Base-by-base conservation (phyloP, 2,797 vertebrate genomes). In the Sebastes trivittatus region DNA sequence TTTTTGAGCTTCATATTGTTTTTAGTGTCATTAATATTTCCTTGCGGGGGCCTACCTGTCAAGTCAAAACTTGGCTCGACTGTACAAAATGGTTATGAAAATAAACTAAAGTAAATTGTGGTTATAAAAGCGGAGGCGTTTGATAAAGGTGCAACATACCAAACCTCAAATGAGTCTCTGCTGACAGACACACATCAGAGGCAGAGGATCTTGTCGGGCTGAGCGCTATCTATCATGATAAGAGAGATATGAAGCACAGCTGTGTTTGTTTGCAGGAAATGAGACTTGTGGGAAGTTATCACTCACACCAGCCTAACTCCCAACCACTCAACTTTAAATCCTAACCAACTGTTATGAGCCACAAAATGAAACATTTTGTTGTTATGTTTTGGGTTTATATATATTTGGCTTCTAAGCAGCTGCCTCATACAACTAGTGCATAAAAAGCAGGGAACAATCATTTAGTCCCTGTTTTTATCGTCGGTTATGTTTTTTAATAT, bases 201-300 rank as follows among this genome's bases (percentile, higher is more conserved):
- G 32, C 34, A 55, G 68, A 64, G 64, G 61, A 68, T 86, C 55
- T 55, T 38, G 6, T 25, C 38, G 22, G 58, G 22, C 63, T 72
- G 55, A 58, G 34, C 64, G 61, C 32, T 68, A 82, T 90, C 61
- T 62, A 14, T 84, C 71, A 75, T 75, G 76, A 93, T 83, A 86
- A 73, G 61, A 83, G 20, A 72, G 75, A 80, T 73, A 71, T 38
- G 62, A 71, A 69, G 30, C 84, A 77, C 73, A 86, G 38, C 34
- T 27, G 68, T 34, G 59, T 4, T 25, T 81, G 54, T 82, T 80
- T 69, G 64, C 49, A 84, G 80, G 78, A 87, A 91, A 87, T 75
- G 10, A 59, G 49, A 72, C 63, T 75, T 9, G 5, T 67, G 55
- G 65, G 68, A 87, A 82, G 80, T 82, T 77, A 78, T 89, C 59